These are phyloP conservation scores for Melangyna quadrimaculata DNA, from an alignment of 2,888 invertebrate species.

Conservation along the genomic window DNA sequence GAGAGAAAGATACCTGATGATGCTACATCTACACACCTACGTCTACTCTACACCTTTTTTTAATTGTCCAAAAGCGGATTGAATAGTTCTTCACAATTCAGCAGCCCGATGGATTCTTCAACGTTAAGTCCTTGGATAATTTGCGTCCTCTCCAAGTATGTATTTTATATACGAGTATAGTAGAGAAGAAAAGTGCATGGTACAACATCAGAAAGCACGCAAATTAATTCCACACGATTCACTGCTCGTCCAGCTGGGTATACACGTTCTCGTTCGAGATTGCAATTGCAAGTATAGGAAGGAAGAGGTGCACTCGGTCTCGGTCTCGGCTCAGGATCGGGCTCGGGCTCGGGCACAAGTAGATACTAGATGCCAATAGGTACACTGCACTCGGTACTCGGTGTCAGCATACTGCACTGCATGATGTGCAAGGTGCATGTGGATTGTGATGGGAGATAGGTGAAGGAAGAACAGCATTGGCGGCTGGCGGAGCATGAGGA, in stretches of 20 bases:
- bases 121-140: slow-evolving; percentile 65
- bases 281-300: background rate
- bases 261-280: slow-evolving; percentile 11
- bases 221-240: slow-evolving; percentile 72
- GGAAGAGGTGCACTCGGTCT: slow-evolving; percentile 9
- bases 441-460: background rate
- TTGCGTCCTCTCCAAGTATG: slow-evolving; percentile 48
- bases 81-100: slow-evolving; percentile 65
- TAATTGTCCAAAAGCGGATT: slow-evolving; percentile 68
- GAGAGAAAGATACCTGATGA: background rate
- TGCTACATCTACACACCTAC: background rate
- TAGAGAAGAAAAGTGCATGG: slow-evolving; percentile 10
- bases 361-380: slow-evolving; percentile 26
- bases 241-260: slow-evolving; percentile 69
- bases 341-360: slow-evolving; percentile 4
- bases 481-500: slow-evolving; percentile 11
- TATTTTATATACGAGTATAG: too few relatives aligned
- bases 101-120: slow-evolving; percentile 54
- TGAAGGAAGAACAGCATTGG: background rate
- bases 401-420: background rate
- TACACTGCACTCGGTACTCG: slow-evolving; percentile 27
- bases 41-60: slow-evolving; percentile 24
- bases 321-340: too few relatives aligned
- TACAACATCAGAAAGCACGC: slow-evolving; percentile 62
- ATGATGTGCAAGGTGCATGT: background rate